Percentiles rank a stretch among this genome's conserved stretches.
These are phyloP conservation scores for Notothenia coriiceps DNA, from an alignment of 2,113 vertebrate genomes.

Conservation along the genomic window DNA sequence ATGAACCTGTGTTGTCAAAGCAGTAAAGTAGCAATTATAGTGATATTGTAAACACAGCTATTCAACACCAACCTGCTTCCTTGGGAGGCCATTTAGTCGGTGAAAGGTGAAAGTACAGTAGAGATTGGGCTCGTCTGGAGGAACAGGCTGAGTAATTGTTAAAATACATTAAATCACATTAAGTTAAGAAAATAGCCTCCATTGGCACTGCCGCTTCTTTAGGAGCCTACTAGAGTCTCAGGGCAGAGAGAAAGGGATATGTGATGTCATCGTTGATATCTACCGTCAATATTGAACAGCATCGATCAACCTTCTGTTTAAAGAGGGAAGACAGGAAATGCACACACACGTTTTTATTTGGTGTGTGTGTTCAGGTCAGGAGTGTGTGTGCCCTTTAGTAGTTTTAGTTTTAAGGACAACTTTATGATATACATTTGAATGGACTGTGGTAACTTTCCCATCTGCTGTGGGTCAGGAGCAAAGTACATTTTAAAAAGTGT, in stretches of 20 bases:
- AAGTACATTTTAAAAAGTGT: no score
- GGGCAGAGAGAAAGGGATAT: background rate
- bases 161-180: background rate
- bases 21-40: constrained; percentile 2
- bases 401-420: no score
- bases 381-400: background rate
- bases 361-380: constrained; percentile 11
- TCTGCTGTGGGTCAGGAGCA: no score
- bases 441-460: no score
- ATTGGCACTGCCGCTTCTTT: no score
- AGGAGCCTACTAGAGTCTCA: background rate
- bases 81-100: background rate
- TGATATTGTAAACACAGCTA: background rate
- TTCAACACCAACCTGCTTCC: background rate
- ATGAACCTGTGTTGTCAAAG: constrained; percentile 15
- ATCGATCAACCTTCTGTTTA: constrained; percentile 37
- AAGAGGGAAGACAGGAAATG: constrained; percentile 15
- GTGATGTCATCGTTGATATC: constrained; percentile 37
- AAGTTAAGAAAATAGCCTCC: background rate
- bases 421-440: no score
- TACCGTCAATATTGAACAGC: constrained; percentile 44
- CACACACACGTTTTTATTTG: background rate
- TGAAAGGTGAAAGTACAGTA: constrained; percentile 3
- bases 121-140: background rate
- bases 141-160: background rate